These are phyloP conservation scores for Casuarius casuarius DNA, from an alignment of 2,113 vertebrate species.

Conservation along the genomic window DNA sequence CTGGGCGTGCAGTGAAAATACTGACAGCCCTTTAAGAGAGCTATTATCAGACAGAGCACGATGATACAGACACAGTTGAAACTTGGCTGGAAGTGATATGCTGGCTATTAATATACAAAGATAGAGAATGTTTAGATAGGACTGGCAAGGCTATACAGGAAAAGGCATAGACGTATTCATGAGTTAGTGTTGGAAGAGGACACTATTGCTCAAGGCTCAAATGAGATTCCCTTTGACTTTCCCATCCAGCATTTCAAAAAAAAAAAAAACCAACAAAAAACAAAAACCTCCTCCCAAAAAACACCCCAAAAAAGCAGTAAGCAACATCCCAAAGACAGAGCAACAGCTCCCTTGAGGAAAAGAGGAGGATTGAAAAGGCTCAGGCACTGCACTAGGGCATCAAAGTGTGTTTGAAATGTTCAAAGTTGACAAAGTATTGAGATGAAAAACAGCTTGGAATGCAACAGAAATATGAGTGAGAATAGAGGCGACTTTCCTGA, in stretches of 20 bases:
- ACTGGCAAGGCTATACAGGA: conserved; percentile 23
- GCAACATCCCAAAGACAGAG: not conserved
- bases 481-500: conserved; percentile 28
- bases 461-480: conserved; percentile 12
- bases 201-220: not conserved
- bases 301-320: not conserved
- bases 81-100: not conserved
- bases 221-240: conserved; percentile 14
- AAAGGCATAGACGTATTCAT: conserved; percentile 27
- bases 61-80: not conserved
- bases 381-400: not conserved
- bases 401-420: conserved; percentile 8
- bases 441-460: conserved; percentile 37
- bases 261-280: not conserved
- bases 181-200: conserved; percentile 28
- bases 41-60: not conserved
- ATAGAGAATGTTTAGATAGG: conserved; percentile 22
- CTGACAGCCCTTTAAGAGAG: not conserved
- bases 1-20: not conserved
- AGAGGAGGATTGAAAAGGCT: not conserved
- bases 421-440: not conserved
- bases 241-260: not conserved
- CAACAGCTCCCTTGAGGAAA: not conserved
- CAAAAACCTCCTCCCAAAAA: too few species aligned
- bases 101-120: conserved; percentile 25